Conservation (phyloP, 2,888 invertebrate species). For the Serrognathus titanus region DNA sequence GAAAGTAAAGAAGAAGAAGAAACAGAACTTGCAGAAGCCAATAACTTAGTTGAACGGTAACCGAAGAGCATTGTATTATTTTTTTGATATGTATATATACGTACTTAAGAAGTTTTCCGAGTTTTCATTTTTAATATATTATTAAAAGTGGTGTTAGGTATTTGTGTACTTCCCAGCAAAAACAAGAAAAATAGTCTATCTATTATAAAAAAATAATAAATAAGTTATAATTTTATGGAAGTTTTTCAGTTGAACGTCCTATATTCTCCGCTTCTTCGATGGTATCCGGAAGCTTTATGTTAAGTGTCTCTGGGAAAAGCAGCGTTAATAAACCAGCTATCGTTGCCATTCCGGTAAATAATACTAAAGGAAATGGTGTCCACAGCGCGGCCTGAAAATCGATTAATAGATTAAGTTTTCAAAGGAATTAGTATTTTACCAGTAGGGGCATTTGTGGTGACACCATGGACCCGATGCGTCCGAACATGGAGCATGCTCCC, state of each 20-base stretch:
- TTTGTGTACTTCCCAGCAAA: too few relatives aligned
- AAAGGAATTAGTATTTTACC: conserved; percentile 47
- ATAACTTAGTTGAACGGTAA: too few relatives aligned
- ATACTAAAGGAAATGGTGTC: conserved; percentile 58
- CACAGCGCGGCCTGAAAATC: conserved; percentile 41
- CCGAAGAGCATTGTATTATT: too few relatives aligned
- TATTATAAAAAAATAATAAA: neutral
- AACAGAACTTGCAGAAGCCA: too few relatives aligned
- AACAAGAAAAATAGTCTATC: too few relatives aligned
- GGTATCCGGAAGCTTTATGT: conserved; percentile 64
- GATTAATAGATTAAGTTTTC: neutral
- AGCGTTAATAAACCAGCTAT: conserved; percentile 61
- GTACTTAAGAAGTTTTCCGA: too few relatives aligned
- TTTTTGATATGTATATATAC: too few relatives aligned
- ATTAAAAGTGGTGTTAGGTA: too few relatives aligned
- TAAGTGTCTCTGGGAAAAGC: conserved; percentile 67
- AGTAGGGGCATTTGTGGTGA: conserved; percentile 66
- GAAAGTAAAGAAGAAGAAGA: conserved; percentile 6
- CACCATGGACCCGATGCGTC: conserved; percentile 62
- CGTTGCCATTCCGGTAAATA: conserved; percentile 61
- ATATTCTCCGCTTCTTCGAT: conserved; percentile 64
- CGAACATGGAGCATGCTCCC: conserved; percentile 63
- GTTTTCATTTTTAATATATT: too few relatives aligned
- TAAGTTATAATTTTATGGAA: neutral
- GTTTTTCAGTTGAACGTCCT: conserved; percentile 27